Conservation (phyloP, 1,140 invertebrate genomes). For the Temnothorax nylanderi region DNA sequence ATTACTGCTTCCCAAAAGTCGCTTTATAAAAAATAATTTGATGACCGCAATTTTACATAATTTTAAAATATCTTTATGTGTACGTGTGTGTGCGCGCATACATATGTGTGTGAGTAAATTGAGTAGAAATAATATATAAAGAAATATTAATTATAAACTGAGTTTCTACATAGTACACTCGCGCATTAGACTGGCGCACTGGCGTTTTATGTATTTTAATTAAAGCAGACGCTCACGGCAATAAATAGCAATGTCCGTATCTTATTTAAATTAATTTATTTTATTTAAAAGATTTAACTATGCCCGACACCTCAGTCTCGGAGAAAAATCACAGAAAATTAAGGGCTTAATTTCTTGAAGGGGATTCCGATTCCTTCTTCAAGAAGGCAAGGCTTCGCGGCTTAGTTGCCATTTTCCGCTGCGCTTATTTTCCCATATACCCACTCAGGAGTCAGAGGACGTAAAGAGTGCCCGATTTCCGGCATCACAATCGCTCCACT, state of each 20-base stretch:
- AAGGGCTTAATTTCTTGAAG: constrained; percentile 31
- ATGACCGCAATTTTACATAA: not conserved
- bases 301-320: not conserved
- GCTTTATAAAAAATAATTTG: not conserved
- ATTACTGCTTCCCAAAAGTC: not conserved
- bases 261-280: constrained; percentile 19
- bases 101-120: not conserved
- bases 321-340: constrained; percentile 15
- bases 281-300: constrained; percentile 19
- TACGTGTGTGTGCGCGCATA: no score
- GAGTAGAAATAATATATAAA: not conserved
- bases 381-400: not conserved
- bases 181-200: not conserved
- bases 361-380: not conserved
- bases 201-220: not conserved
- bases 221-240: not conserved
- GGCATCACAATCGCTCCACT: constrained; percentile 12
- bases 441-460: not conserved
- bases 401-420: constrained; percentile 31
- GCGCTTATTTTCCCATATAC: constrained; percentile 9
- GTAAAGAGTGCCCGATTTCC: constrained; percentile 8
- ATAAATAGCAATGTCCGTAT: constrained; percentile 7
- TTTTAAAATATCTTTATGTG: not conserved
- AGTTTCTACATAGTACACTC: not conserved
- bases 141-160: not conserved